Evolutionary conservation across 1,140 invertebrate genomes (phyloP), one percentile per base, ranked within the genome.

Genomic region (Cryptotermes secundus): DNA sequence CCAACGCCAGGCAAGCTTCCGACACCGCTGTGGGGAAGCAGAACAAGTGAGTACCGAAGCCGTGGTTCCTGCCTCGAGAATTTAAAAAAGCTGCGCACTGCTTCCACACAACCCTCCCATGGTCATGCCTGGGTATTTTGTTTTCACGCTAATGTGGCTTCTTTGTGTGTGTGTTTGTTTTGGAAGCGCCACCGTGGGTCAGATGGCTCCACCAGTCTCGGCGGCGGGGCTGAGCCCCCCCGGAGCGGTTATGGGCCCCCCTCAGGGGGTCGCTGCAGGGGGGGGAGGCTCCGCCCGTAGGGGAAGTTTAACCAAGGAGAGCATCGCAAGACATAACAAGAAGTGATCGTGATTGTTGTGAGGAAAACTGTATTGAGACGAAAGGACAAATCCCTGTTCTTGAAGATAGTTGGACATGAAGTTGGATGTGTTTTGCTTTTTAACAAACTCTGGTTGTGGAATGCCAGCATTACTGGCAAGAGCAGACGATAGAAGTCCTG

Each of bases 11-110:
- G 14, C 59, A 72, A 72, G 79, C 83, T 34, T 45, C 85, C 12
- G 85, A 84, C 65, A 72, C 42, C 72, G 79, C 82, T 72, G 14
- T 72, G 59, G 59, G 59, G 24, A 86, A 86, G 82, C 90, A 90
- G 87, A 89, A 89, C 87, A 91, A 90, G 90, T 91, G 88, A 90
- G 90, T 90, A 90, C 81, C 84, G 49, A 84, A 84, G 42, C 79
- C 35, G n/a, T 53, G 83, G 35, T 45, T 26, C 26, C 59, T 72
- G 59, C 59, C 59, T 72, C 59, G n/a, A 72, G 59, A 72, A 72
- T 72, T 24, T n/a, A 72, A 19, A 38, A 72, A 72, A 72, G 59
- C n/a, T 16, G 59, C 59, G 59, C 59, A n/a, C n/a, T 72, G 6
- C 59, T 31, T 72, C 59, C 26, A n/a, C 59, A 72, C 59, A 72